These are phyloP conservation scores for Lamellibrachia luymesi DNA, from an alignment of 1,140 invertebrate genomes.

Conservation along the genomic window DNA sequence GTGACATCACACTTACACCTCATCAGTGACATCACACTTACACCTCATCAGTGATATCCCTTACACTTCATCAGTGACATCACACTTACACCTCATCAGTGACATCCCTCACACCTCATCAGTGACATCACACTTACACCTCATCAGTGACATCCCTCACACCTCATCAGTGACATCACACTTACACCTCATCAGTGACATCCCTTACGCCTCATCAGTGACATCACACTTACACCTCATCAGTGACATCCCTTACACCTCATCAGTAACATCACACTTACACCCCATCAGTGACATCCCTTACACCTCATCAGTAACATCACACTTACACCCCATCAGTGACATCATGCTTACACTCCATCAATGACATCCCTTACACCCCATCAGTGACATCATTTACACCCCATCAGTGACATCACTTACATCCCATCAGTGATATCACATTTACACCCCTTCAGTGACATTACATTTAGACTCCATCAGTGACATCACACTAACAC, in stretches of 20 bases:
- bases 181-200: too few species aligned
- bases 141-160: too few species aligned
- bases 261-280: background rate
- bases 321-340: slow-evolving; percentile 3
- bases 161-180: too few species aligned
- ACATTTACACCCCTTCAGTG: background rate
- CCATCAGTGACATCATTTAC: background rate
- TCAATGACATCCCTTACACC: background rate
- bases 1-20: too few species aligned
- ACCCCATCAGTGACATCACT: too few species aligned
- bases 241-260: background rate
- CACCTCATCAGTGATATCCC: too few species aligned
- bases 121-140: too few species aligned
- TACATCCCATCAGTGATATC: background rate
- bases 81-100: too few species aligned
- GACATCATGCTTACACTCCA: background rate
- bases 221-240: background rate
- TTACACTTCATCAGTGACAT: too few species aligned
- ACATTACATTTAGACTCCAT: background rate
- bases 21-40: too few species aligned
- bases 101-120: too few species aligned
- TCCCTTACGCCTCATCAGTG: too few species aligned
- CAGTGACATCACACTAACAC: background rate
- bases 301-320: background rate
- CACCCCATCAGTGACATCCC: background rate